Percentiles rank a stretch among this genome's conserved stretches.
phyloP scores from a whole-genome alignment of 2,888 invertebrate species.

The Thereva nobilitata region DNA sequence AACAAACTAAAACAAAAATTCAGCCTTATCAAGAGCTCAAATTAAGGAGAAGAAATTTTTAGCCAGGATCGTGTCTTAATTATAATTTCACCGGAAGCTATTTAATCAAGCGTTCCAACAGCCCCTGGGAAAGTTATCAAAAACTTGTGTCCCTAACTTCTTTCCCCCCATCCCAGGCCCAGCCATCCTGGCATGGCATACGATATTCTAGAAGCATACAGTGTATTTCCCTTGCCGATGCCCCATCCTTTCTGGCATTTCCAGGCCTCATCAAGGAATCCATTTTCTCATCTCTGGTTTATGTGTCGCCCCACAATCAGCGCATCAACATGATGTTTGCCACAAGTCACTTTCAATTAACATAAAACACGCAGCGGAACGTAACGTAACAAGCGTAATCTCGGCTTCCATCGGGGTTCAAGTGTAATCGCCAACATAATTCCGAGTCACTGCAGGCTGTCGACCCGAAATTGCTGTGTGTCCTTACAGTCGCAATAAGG shows the following conservation, averaged over 20 bases:
- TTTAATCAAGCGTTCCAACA: no score
- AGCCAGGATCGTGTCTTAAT: no score
- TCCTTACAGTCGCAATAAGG: background rate
- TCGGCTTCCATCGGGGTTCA: conserved; percentile 8
- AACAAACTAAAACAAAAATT: no score
- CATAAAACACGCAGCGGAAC: conserved; percentile 7
- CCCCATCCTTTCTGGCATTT: background rate
- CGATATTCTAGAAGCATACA: background rate
- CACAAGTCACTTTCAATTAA: conserved; percentile 20
- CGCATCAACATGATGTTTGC: conserved; percentile 1
- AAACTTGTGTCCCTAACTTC: no score
- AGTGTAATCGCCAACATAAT: conserved; percentile 24
- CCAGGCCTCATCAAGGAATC: conserved; percentile 8
- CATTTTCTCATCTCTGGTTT: conserved; percentile 15
- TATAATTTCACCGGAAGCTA: no score
- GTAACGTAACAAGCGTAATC: background rate
- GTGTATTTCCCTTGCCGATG: no score
- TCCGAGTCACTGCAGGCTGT: conserved; percentile 11
- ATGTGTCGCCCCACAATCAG: background rate
- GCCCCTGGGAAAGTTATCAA: no score
- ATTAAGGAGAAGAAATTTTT: no score
- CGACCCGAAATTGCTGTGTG: conserved; percentile 20
- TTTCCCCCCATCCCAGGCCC: no score
- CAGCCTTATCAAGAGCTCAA: no score
- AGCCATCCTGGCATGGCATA: background rate